phyloP scores from a whole-genome alignment of 2,888 invertebrate genomes.

The Crematogaster levior region DNA sequence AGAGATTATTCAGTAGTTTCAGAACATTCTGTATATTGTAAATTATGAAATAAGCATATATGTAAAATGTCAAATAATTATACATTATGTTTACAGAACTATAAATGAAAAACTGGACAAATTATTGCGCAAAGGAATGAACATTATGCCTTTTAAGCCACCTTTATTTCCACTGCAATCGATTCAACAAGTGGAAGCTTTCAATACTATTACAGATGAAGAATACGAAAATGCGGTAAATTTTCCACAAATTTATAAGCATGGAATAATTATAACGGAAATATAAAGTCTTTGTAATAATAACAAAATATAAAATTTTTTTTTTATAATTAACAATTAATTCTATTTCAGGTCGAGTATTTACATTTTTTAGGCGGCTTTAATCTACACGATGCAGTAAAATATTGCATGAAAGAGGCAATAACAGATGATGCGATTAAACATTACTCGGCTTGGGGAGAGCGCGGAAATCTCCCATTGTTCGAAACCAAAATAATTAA shows the following conservation, averaged over 20 bases:
- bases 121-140: background rate
- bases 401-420: too few relatives aligned
- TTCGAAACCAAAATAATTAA: too few relatives aligned
- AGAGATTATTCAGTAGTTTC: background rate
- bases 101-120: background rate
- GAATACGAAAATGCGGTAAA: constrained; percentile 9
- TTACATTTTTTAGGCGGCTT: too few relatives aligned
- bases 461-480: too few relatives aligned
- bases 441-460: too few relatives aligned
- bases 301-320: too few relatives aligned
- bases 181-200: background rate
- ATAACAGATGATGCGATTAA: too few relatives aligned
- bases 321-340: too few relatives aligned
- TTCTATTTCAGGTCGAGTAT: too few relatives aligned
- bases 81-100: background rate
- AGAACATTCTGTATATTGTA: background rate
- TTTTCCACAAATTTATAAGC: background rate
- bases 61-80: background rate
- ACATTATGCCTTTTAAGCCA: background rate
- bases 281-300: too few relatives aligned
- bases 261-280: too few relatives aligned
- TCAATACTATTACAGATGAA: background rate
- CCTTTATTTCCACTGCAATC: background rate
- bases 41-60: background rate
- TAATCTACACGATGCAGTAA: too few relatives aligned